Conservation (phyloP, 2,113 vertebrate genomes). For the Festucalex cinctus region DNA sequence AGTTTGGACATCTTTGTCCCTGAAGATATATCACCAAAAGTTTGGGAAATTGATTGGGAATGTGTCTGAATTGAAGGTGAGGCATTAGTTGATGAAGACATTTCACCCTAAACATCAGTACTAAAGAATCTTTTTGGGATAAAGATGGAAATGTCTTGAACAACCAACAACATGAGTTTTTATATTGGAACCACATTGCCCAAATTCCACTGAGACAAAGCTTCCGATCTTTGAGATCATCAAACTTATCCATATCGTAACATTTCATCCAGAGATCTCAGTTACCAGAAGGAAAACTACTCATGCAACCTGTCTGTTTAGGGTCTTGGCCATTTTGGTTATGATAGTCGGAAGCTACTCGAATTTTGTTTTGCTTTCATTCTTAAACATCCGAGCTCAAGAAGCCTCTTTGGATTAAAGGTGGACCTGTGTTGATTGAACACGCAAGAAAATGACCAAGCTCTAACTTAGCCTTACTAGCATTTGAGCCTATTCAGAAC, state of each 20-base stretch:
- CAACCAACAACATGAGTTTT: no score
- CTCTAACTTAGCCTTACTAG: no score
- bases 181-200: no score
- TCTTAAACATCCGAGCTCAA: not conserved
- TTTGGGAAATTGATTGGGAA: not conserved
- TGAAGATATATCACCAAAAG: not conserved
- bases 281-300: not conserved
- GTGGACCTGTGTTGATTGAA: not conserved
- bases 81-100: not conserved
- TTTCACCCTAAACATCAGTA: no score
- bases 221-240: not conserved
- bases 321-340: not conserved
- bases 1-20: constrained; percentile 31
- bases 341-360: not conserved
- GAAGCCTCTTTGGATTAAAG: not conserved
- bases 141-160: no score
- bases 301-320: not conserved
- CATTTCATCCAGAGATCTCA: not conserved
- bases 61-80: not conserved
- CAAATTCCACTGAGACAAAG: not conserved
- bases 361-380: not conserved
- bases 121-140: no score
- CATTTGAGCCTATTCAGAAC: no score
- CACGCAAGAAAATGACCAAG: no score
- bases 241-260: not conserved